Evolutionary conservation across 2,113 vertebrate genomes (phyloP).

Genomic region (Sminthopsis crassicaudata): DNA sequence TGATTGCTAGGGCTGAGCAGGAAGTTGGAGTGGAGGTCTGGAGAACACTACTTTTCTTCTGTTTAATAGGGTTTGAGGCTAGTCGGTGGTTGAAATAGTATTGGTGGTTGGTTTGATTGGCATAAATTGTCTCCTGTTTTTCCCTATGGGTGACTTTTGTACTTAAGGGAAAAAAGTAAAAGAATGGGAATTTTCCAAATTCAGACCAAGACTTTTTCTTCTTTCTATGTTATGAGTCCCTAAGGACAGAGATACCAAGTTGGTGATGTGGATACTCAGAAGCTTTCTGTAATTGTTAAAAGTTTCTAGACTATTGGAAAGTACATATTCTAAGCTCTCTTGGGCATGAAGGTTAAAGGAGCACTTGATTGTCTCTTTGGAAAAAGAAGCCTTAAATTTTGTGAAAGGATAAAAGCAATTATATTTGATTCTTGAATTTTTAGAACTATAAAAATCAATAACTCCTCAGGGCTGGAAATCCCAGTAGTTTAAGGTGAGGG

Average conservation of each 20-base stretch:
- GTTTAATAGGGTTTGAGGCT: neutral
- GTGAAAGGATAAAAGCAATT: neutral
- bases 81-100: neutral
- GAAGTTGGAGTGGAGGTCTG: neutral
- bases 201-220: neutral
- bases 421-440: neutral
- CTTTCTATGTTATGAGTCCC: neutral
- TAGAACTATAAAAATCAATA: neutral
- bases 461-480: neutral
- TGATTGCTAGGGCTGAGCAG: neutral
- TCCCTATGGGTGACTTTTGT: neutral
- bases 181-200: neutral
- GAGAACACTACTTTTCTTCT: neutral
- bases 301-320: neutral
- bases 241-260: neutral
- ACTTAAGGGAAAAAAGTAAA: neutral
- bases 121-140: neutral
- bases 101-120: neutral
- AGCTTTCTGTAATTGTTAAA: neutral
- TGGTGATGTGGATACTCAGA: neutral
- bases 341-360: neutral
- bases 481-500: neutral
- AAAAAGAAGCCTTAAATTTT: neutral
- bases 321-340: neutral
- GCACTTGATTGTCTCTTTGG: neutral